phyloP scores from a whole-genome alignment of 2,113 vertebrate genomes.

The Dicaeum eximium region DNA sequence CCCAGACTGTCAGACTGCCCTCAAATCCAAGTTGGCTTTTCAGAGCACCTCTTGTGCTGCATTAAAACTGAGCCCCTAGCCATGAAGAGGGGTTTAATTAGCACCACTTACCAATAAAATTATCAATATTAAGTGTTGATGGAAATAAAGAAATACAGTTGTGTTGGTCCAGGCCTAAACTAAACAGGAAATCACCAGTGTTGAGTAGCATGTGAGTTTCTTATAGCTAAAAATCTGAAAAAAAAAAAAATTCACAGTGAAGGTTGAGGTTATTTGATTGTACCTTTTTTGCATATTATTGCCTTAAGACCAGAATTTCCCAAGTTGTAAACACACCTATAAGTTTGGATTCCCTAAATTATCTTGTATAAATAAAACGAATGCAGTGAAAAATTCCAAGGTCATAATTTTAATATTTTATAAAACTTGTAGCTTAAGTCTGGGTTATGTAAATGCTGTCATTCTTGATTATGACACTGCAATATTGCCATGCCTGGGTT shows the following conservation, averaged over 20 bases:
- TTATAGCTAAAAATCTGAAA: background rate
- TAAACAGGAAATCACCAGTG: background rate
- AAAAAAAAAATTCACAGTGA: background rate
- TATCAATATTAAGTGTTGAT: background rate
- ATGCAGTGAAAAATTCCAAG: fast-evolving
- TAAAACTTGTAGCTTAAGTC: background rate
- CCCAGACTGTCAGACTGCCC: background rate
- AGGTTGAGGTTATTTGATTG: background rate
- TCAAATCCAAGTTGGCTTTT: background rate
- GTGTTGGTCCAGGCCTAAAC: background rate
- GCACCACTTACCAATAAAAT: background rate
- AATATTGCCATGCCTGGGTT: background rate
- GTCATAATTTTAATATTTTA: background rate
- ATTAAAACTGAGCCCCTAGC: background rate
- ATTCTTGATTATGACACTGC: background rate
- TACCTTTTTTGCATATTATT: background rate
- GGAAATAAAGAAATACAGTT: background rate
- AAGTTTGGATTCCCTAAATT: background rate
- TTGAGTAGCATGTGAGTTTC: background rate
- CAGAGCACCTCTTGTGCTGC: background rate
- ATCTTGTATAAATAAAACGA: background rate
- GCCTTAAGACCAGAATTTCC: background rate
- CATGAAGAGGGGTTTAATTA: background rate
- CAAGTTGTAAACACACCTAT: background rate
- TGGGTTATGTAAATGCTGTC: background rate